Conservation (phyloP, 2,888 invertebrate species). For the Ceramica pisi region DNA sequence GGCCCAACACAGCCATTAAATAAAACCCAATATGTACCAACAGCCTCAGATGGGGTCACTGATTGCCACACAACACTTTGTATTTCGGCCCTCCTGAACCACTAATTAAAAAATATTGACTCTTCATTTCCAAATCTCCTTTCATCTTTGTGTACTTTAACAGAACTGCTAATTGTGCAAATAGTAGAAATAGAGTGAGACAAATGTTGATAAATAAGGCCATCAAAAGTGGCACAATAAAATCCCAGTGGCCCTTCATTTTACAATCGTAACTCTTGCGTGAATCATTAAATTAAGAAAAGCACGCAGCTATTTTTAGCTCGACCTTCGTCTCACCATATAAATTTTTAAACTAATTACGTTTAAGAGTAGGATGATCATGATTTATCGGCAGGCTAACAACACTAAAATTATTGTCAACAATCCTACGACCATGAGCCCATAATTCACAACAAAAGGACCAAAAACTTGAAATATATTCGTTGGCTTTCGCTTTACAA, state of each 20-base stretch:
- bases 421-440: conserved; percentile 58
- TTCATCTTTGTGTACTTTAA: conserved; percentile 3
- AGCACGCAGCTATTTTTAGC: conserved; percentile 70
- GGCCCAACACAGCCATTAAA: conserved; percentile 68
- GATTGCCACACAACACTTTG: conserved; percentile 79
- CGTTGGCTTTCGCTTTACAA: conserved; percentile 64
- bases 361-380: conserved; percentile 65
- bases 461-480: conserved; percentile 63
- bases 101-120: conserved; percentile 72
- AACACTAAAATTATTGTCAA: conserved; percentile 75
- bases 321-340: conserved; percentile 66
- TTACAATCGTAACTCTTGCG: conserved; percentile 47
- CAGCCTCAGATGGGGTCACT: conserved; percentile 84
- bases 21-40: conserved; percentile 75
- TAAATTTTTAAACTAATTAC: conserved; percentile 71
- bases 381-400: conserved; percentile 70
- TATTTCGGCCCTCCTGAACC: conserved; percentile 67
- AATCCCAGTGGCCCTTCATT: conserved; percentile 37
- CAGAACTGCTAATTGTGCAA: not conserved
- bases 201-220: not conserved
- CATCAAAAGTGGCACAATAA: conserved; percentile 21
- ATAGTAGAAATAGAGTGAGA: not conserved
- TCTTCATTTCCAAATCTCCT: conserved; percentile 40
- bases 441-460: conserved; percentile 69
- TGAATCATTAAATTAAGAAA: conserved; percentile 71